Evolutionary conservation across 2,113 vertebrate genomes (phyloP).

Genomic region (Bubo bubo): DNA sequence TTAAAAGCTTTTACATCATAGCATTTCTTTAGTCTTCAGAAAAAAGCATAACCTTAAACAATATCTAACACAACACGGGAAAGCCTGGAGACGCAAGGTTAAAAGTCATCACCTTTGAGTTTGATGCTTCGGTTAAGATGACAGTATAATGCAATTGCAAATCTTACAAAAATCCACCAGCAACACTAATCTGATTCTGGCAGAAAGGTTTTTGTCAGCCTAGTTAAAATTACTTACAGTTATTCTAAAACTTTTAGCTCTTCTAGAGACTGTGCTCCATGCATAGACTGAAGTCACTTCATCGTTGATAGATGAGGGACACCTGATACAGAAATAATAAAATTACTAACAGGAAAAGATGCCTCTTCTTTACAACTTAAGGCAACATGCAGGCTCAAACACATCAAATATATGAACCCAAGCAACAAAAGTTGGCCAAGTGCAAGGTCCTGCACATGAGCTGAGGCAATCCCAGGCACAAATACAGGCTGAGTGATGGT

Average conservation of each 20-base stretch:
- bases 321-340: constrained; percentile 62
- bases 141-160: not conserved
- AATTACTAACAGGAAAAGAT: not conserved
- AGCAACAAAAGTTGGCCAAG: not conserved
- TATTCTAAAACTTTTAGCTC: constrained; percentile 31
- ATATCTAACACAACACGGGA: not conserved
- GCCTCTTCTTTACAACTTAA: not conserved
- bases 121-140: not conserved
- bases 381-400: not conserved
- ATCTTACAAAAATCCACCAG: not conserved
- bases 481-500: no score
- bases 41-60: not conserved
- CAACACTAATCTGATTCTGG: not conserved
- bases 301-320: constrained; percentile 36
- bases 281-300: constrained; percentile 32
- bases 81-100: not conserved
- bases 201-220: not conserved
- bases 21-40: not conserved
- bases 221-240: constrained; percentile 64
- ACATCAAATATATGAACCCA: not conserved
- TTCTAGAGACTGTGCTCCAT: constrained; percentile 34
- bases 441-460: no score
- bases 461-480: no score
- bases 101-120: not conserved
- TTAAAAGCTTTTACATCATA: not conserved